Base-by-base conservation (phyloP, 2,888 invertebrate genomes). In the Cantharis lateralis region DNA sequence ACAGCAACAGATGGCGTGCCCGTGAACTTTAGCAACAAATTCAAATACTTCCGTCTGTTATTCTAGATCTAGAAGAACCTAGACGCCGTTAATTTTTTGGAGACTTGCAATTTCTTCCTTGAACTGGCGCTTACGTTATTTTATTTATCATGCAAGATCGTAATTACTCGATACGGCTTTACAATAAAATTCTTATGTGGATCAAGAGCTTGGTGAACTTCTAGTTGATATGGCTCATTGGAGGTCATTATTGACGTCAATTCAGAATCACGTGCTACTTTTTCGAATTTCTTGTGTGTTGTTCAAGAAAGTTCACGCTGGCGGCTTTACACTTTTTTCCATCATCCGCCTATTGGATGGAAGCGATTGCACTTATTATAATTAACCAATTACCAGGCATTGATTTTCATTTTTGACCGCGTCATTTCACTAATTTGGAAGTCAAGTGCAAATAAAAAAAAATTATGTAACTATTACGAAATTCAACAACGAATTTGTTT, bases 231-330 rank as follows among this genome's bases (percentile, higher is more conserved):
- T 73, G 70, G 68, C 75, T 87, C 88, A 87, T 84, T 89, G 91
- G 92, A 92, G 92, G 92, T 92, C 92, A 92, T 89, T 88, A 92
- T 92, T 92, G 92, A 92, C 92, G 92, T 92, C 92, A 92, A 92
- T 92, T 89, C 89, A 86, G 82, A 84, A 87, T 91, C 92, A 92
- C 91, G 92, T 92, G 92, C 90, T 87, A 80, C 80, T 82, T 84
- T 83, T 83, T 80, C 80, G 82, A 84, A 81, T 82, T 82, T 81
- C 79, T 77, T 81, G 81, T 80, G 79, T 81, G 79, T 81, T 80
- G 80, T 81, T 75, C 80, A 80, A 78, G 82, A 83, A 82, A 82
- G 82, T 81, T 74, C 79, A 76, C 71, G 69, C 68, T 68, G 74
- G 69, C 68, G 26, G 20, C 26, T 28, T 24, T 24, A 24, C 24